Evolutionary conservation across 2,113 vertebrate species (phyloP).

Genomic region (Panthera uncia): DNA sequence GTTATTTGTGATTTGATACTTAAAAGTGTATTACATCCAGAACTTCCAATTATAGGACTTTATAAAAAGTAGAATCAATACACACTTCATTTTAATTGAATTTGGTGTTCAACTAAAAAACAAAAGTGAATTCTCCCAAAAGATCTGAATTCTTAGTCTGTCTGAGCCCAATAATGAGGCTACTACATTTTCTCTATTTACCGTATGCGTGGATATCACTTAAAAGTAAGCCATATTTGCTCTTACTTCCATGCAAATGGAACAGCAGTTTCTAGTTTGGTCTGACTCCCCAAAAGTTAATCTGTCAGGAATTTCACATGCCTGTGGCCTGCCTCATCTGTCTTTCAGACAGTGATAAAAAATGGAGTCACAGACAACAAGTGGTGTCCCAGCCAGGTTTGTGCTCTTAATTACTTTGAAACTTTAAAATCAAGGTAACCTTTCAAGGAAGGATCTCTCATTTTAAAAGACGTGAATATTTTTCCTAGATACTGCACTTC

Average conservation of each 20-base stretch:
- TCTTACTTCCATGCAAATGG: not conserved
- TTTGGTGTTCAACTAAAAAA: conserved; percentile 40
- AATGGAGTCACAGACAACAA: not conserved
- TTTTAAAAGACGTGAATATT: conserved; percentile 55
- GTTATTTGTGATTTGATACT: conserved; percentile 54
- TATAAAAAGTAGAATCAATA: not conserved
- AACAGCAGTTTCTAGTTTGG: not conserved
- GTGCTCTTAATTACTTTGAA: conserved; percentile 34
- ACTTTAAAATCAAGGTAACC: conserved; percentile 45
- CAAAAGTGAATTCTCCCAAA: conserved; percentile 32
- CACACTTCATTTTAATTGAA: conserved; percentile 52
- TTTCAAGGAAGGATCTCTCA: conserved; percentile 50
- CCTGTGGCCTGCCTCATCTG: not conserved
- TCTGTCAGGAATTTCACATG: not conserved
- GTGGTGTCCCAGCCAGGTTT: not conserved
- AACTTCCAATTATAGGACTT: not conserved
- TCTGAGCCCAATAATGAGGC: not conserved
- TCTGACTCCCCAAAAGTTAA: conserved; percentile 9
- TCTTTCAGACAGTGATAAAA: conserved; percentile 49
- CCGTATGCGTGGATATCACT: not conserved
- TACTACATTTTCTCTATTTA: not conserved
- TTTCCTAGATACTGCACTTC: conserved; percentile 1
- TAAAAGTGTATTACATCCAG: not conserved
- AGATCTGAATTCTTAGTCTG: not conserved
- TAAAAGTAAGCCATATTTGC: not conserved